A percentile compares a stretch with the other conserved stretches of the same genome.
phyloP scores from a whole-genome alignment of 2,797 vertebrate genomes.

The Sebastiscus albofasciatus region DNA sequence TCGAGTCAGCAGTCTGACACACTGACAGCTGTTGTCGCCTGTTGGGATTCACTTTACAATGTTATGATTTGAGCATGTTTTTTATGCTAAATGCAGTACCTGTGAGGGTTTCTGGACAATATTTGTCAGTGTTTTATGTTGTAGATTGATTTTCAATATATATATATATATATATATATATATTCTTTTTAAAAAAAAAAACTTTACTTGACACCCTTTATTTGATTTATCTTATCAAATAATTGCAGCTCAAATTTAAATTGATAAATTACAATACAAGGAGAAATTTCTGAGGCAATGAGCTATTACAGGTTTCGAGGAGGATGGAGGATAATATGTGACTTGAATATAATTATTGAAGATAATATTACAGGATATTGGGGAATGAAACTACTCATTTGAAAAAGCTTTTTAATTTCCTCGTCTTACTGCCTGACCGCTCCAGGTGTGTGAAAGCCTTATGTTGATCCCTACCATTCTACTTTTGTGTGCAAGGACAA shows the following conservation, averaged over 20 bases:
- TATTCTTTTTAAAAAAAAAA: no score
- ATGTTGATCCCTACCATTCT: not conserved
- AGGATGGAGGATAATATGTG: not conserved
- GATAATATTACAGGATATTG: not conserved
- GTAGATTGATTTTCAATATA: no score
- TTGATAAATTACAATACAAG: constrained; percentile 4
- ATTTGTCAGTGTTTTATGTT: no score
- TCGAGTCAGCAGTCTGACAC: no score
- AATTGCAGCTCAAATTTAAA: constrained; percentile 5
- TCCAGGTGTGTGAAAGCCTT: constrained; percentile 1
- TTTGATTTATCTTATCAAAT: not conserved
- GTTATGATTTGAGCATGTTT: no score
- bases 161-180: no score
- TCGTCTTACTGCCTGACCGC: not conserved
- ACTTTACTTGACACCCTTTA: not conserved
- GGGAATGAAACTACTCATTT: not conserved
- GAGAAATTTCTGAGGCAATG: not conserved
- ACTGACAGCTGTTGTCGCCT: no score
- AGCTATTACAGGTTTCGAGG: not conserved
- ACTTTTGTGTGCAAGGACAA: constrained; percentile 11
- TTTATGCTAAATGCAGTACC: no score
- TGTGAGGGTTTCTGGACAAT: no score
- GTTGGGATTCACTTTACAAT: no score
- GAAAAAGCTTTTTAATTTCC: not conserved
- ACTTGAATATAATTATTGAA: not conserved